phyloP scores from a whole-genome alignment of 2,113 vertebrate genomes.

The Dromiciops gliroides region DNA sequence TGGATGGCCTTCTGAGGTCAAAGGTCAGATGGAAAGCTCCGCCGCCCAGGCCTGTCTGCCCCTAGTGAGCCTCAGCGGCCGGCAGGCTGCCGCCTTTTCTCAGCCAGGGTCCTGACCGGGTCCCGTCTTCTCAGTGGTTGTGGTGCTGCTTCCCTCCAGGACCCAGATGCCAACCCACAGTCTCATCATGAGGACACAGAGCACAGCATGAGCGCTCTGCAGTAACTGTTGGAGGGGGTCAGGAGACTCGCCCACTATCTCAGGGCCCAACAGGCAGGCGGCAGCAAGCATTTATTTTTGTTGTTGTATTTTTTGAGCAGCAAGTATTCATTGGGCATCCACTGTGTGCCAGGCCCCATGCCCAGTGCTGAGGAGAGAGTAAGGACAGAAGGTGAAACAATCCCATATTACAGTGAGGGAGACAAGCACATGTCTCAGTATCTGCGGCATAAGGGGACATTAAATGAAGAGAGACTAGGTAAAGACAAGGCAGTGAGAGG shows the following conservation, averaged over 20 bases:
- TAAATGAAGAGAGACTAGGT: not conserved
- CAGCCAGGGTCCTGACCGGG: too few species aligned
- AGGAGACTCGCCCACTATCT: not conserved
- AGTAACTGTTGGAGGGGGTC: too few species aligned
- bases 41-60: not conserved
- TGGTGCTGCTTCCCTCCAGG: not conserved
- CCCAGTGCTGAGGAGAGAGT: too few species aligned
- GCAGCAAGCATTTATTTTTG: too few species aligned
- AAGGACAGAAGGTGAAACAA: too few species aligned
- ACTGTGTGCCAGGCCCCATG: too few species aligned
- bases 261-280: not conserved
- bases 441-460: not conserved
- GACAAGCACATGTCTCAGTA: fast-evolving
- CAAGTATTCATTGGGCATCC: too few species aligned
- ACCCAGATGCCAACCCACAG: not conserved
- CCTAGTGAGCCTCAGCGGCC: fast-evolving
- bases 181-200: not conserved
- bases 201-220: too few species aligned
- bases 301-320: too few species aligned
- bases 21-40: not conserved
- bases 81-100: too few species aligned
- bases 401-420: too few species aligned
- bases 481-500: not conserved
- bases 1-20: not conserved
- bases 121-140: too few species aligned